phyloP scores from a whole-genome alignment of 2,113 vertebrate genomes.

The Gasterosteus nipponicus region DNA sequence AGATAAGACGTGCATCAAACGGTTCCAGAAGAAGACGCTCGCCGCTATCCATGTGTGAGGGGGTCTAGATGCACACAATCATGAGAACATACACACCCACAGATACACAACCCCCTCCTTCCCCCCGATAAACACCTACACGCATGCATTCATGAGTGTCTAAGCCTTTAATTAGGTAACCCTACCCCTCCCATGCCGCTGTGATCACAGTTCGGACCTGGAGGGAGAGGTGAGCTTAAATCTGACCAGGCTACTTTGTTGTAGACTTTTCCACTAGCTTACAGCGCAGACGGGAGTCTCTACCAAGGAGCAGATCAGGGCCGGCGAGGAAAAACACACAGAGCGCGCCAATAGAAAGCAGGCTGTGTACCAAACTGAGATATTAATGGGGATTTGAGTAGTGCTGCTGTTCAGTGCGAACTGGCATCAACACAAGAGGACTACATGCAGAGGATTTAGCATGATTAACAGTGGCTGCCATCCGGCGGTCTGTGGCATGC shows the following conservation, averaged over 20 bases:
- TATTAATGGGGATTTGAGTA: conserved; percentile 30
- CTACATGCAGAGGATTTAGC: conserved; percentile 34
- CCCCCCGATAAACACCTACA: conserved; percentile 31
- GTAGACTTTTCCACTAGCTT: conserved; percentile 42
- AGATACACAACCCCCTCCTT: conserved; percentile 18
- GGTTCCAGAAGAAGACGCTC: conserved; percentile 47
- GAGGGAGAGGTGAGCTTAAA: conserved; percentile 61
- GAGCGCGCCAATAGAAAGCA: conserved; percentile 50
- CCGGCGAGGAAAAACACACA: background rate
- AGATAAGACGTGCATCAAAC: conserved; percentile 72
- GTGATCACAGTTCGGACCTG: conserved; percentile 62
- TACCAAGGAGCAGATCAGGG: conserved; percentile 50
- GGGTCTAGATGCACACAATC: conserved; percentile 24
- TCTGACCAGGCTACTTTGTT: conserved; percentile 57
- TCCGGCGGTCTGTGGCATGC: conserved; percentile 36
- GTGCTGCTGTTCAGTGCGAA: conserved; percentile 20
- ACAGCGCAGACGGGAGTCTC: conserved; percentile 18
- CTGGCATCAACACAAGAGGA: conserved; percentile 28
- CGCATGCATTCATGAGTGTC: conserved; percentile 58
- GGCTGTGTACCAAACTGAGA: conserved; percentile 14
- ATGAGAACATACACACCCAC: conserved; percentile 29
- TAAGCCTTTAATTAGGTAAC: conserved; percentile 77
- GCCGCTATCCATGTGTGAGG: conserved; percentile 21
- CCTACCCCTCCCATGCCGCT: conserved; percentile 61
- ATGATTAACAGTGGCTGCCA: conserved; percentile 56